Conservation (phyloP, 2,888 invertebrate species). For the Muschampia staudingeri region DNA sequence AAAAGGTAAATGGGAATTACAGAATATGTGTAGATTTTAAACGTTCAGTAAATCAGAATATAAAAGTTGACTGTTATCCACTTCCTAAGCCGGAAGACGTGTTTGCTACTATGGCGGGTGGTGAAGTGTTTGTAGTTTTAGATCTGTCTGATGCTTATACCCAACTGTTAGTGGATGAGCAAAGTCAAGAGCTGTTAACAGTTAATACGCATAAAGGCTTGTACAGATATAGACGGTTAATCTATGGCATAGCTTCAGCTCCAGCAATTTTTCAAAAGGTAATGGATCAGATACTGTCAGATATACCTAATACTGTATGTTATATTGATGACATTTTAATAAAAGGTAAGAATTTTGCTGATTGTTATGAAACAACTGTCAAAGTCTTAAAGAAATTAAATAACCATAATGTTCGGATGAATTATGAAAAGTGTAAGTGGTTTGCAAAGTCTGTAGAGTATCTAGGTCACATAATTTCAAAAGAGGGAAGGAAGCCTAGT, state of each 20-base stretch:
- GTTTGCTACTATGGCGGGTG: slow-evolving; percentile 25
- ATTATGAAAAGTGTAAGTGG: neutral
- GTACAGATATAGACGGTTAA: slow-evolving; percentile 31
- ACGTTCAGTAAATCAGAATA: slow-evolving; percentile 42
- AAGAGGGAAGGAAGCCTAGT: slow-evolving; percentile 7
- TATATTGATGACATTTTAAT: slow-evolving; percentile 22
- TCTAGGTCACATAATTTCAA: slow-evolving; percentile 13
- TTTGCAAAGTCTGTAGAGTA: neutral
- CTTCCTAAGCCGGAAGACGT: slow-evolving; percentile 42
- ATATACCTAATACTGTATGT: slow-evolving; percentile 24
- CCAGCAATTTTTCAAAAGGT: slow-evolving; percentile 44
- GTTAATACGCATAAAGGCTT: slow-evolving; percentile 43
- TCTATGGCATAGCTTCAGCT: slow-evolving; percentile 44
- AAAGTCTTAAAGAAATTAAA: slow-evolving; percentile 4
- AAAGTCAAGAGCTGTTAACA: no score
- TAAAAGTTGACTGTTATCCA: slow-evolving; percentile 41
- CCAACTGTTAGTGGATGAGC: no score
- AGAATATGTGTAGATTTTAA: slow-evolving; percentile 49
- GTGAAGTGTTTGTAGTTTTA: no score
- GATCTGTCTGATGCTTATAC: no score
- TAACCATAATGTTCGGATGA: slow-evolving; percentile 6
- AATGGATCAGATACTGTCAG: slow-evolving; percentile 39
- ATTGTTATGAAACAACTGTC: neutral
- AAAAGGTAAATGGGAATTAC: slow-evolving; percentile 35
- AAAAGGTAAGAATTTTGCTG: slow-evolving; percentile 5